Percentiles rank a stretch among this genome's conserved stretches.
Evolutionary conservation across 2,888 invertebrate genomes (phyloP).

Genomic region (Phania funesta): DNA sequence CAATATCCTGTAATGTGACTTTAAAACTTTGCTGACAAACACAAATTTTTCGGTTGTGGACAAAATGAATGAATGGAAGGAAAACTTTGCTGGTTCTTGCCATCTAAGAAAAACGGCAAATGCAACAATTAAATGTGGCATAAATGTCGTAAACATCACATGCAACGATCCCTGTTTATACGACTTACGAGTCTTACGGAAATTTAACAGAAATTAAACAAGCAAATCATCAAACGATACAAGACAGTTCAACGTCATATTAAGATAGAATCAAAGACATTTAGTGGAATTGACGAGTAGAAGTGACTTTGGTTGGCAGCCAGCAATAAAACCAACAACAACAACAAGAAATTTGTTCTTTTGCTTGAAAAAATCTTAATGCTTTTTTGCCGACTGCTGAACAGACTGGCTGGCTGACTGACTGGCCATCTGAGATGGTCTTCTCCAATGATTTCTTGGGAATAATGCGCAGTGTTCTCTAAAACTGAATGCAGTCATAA

Average conservation of each 20-base stretch:
- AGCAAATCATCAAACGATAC: slow-evolving; percentile 67
- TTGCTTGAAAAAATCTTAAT: slow-evolving; percentile 31
- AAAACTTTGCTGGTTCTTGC: slow-evolving; percentile 9
- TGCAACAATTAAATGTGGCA: slow-evolving; percentile 66
- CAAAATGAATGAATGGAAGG: slow-evolving; percentile 27
- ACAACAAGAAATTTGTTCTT: background rate
- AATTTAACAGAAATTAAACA: slow-evolving; percentile 66
- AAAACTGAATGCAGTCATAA: slow-evolving; percentile 56
- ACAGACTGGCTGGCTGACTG: slow-evolving; percentile 3
- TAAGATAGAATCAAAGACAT: slow-evolving; percentile 67
- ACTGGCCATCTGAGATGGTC: background rate
- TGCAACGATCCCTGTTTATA: slow-evolving; percentile 50
- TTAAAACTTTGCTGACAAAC: slow-evolving; percentile 57
- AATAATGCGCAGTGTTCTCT: slow-evolving; percentile 26
- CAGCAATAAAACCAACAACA: slow-evolving; percentile 4
- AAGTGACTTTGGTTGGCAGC: slow-evolving; percentile 36
- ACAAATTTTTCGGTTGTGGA: slow-evolving; percentile 40
- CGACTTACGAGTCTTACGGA: slow-evolving; percentile 46
- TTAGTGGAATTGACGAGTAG: slow-evolving; percentile 63
- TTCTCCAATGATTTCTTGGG: slow-evolving; percentile 12
- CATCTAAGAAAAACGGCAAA: slow-evolving; percentile 46
- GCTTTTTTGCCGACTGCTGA: no score
- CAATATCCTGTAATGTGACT: slow-evolving; percentile 65
- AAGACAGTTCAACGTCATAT: slow-evolving; percentile 68
- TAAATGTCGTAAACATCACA: slow-evolving; percentile 65